A percentile compares a stretch with the other conserved stretches of the same genome.
Evolutionary conservation across 2,113 vertebrate genomes (phyloP).

Genomic region (Verasper variegatus): DNA sequence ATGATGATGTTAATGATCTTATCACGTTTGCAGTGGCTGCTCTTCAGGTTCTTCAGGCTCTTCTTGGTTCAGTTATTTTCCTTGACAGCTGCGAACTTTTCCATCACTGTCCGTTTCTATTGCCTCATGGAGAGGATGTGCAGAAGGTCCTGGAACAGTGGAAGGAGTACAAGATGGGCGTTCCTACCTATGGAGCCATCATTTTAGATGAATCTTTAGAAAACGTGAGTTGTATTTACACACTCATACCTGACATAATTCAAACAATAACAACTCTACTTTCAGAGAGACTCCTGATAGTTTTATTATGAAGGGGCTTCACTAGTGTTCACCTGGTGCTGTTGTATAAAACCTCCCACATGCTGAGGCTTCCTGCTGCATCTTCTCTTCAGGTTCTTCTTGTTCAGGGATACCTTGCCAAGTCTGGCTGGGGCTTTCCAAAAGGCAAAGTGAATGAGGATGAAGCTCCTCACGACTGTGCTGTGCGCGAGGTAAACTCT

Average conservation of each 20-base stretch:
- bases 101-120: constrained; percentile 95
- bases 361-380: not conserved
- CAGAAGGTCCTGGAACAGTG: constrained; percentile 96
- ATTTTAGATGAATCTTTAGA: constrained; percentile 96
- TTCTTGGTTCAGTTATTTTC: constrained; percentile 51
- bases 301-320: too few species aligned
- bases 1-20: not conserved
- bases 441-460: constrained; percentile 99
- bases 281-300: too few species aligned
- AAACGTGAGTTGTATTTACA: constrained; percentile 85
- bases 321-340: not conserved
- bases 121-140: constrained; percentile 96
- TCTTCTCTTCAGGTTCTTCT: constrained; percentile 86
- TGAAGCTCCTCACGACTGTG: constrained; percentile 96
- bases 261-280: too few species aligned
- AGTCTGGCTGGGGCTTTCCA: constrained; percentile 98
- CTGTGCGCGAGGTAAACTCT: constrained; percentile 91
- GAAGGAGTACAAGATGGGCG: constrained; percentile 99
- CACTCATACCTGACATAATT: not conserved
- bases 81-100: constrained; percentile 90
- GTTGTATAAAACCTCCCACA: too few species aligned
- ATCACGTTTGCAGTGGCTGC: not conserved
- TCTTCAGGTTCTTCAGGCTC: not conserved
- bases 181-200: constrained; percentile 97
- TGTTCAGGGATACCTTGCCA: constrained; percentile 97